Conservation (phyloP, 2,113 vertebrate species). For the Nerophis lumbriciformis region DNA sequence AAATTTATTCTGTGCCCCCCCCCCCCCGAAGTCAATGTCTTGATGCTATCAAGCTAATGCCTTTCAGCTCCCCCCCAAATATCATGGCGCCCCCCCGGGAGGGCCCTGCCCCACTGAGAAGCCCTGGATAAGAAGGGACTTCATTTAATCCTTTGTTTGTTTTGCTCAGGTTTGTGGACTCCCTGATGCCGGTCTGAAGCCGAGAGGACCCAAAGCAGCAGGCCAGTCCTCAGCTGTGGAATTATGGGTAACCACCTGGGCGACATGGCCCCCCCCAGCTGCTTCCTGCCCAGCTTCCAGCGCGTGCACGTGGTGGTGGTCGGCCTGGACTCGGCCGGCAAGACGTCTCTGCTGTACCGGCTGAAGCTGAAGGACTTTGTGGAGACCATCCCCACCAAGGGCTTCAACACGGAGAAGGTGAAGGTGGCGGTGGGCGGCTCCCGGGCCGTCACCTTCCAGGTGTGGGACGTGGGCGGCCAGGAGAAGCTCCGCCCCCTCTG, state of each 20-base stretch:
- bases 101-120: too few relatives aligned
- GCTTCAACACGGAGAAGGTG: conserved; percentile 89
- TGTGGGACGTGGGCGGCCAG: conserved; percentile 90
- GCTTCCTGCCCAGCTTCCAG: conserved; percentile 81
- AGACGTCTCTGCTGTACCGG: conserved; percentile 85
- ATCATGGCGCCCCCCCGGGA: too few relatives aligned
- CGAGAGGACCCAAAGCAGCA: conserved; percentile 36
- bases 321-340: conserved; percentile 83
- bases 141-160: conserved; percentile 38
- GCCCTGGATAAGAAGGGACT: too few relatives aligned
- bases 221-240: conserved; percentile 48
- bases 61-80: too few relatives aligned
- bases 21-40: too few relatives aligned
- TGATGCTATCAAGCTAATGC: too few relatives aligned
- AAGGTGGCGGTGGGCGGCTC: conserved; percentile 77
- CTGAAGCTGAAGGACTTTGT: conserved; percentile 89
- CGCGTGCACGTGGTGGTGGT: conserved; percentile 82
- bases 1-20: too few relatives aligned
- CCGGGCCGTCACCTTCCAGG: conserved; percentile 80
- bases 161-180: conserved; percentile 58
- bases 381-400: conserved; percentile 85
- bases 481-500: conserved; percentile 87
- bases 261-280: conserved; percentile 76
- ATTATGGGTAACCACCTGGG: conserved; percentile 87
- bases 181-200: conserved; percentile 39